Conservation (phyloP, 2,113 vertebrate species). For the Pandion haliaetus region DNA sequence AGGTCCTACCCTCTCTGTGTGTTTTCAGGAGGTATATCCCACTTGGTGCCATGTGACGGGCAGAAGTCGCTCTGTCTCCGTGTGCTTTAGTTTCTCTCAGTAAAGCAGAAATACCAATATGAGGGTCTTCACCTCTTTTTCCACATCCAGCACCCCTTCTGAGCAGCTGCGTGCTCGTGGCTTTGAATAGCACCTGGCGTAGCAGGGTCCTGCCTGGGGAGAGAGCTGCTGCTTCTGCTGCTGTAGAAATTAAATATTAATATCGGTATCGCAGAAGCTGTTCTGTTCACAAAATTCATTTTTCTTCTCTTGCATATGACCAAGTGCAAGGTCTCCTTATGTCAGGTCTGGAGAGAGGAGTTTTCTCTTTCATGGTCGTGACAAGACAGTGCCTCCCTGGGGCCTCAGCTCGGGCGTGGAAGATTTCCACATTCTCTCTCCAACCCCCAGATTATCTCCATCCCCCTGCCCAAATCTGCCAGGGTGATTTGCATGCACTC, state of each 20-base stretch:
- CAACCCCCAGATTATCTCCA: background rate
- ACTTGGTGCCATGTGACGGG: rapidly evolving
- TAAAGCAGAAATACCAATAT: background rate
- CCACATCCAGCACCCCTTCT: background rate
- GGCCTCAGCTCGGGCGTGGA: rapidly evolving
- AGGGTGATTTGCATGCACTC: background rate
- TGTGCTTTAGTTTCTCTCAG: background rate
- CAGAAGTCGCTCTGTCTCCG: rapidly evolving
- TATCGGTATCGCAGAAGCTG: background rate
- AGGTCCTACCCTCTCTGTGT: rapidly evolving
- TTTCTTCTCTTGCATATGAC: background rate
- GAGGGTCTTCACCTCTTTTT: background rate
- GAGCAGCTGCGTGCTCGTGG: background rate
- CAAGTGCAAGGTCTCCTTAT: background rate
- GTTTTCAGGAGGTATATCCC: background rate
- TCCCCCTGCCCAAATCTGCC: background rate
- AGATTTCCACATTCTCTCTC: background rate
- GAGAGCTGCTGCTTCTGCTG: background rate
- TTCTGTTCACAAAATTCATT: background rate
- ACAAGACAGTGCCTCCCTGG: background rate
- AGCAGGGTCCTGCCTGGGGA: background rate
- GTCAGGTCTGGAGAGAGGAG: background rate
- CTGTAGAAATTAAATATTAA: background rate
- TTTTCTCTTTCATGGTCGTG: background rate
- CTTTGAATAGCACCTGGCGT: background rate